These are phyloP conservation scores for Alces alces DNA, from an alignment of 2,113 vertebrate genomes.

Conservation along the genomic window DNA sequence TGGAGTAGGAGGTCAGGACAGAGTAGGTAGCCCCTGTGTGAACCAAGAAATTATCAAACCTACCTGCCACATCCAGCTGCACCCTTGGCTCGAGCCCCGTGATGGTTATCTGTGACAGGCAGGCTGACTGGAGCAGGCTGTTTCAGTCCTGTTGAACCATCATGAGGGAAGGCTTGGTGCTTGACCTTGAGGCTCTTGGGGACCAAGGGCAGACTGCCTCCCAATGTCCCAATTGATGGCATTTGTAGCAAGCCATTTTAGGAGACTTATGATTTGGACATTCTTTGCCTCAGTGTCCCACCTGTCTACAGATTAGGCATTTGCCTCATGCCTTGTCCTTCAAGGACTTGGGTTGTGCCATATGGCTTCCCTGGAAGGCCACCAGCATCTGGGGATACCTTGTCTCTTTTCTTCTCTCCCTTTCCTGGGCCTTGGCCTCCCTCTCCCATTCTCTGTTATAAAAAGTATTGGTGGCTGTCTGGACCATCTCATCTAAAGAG, in stretches of 20 bases:
- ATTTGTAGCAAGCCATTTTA: not conserved
- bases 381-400: not conserved
- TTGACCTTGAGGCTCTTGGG: not conserved
- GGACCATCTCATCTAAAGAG: not conserved
- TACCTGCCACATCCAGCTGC: not conserved
- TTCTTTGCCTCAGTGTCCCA: not conserved
- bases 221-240: not conserved
- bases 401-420: not conserved
- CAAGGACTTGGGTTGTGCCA: not conserved
- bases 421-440: not conserved
- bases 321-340: not conserved
- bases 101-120: not conserved
- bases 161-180: not conserved
- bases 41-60: not conserved
- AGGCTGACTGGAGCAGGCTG: not conserved
- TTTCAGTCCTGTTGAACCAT: not conserved
- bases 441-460: not conserved
- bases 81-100: not conserved
- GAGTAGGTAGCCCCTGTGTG: not conserved
- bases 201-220: accelerated
- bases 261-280: not conserved
- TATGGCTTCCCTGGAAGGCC: not conserved
- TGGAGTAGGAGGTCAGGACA: not conserved
- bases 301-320: not conserved
- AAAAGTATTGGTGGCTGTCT: not conserved